Evolutionary conservation across 37 sponge, comb jelly and placozoan genomes (phyloP), one percentile per base, ranked within the genome.

Genomic region (Spongilla lacustris): DNA sequence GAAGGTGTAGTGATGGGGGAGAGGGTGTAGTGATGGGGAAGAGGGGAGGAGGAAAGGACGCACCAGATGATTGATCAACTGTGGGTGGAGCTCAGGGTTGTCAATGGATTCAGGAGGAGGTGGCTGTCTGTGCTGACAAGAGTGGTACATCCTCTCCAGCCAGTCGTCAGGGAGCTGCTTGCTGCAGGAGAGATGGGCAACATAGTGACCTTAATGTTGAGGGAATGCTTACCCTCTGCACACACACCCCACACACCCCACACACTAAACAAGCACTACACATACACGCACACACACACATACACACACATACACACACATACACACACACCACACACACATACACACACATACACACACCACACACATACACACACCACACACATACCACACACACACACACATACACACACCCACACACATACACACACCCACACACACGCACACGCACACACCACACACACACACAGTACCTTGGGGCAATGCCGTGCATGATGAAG

Each of bases 101-200:
- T 92, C 91, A 8, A 82, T 73, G 24, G 85, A 76, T 34, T 87
- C 84, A 3, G 85, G 75, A 14, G 77, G 28, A 24, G 81, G 75
- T 24, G 90, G 87, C 30, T 72, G 68, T 2, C 95, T 82, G 67
- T 96, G 97, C 66, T 96, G 97, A 84, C 93, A 90, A 26, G 95
- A 94, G 83, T 97, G 95, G 68, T 88, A 97, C 86, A 97, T 92
- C 66, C 97, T 69, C 87, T 97, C 97, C 83, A 97, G 84, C 97
- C 97, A 97, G 67, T 97, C 97, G 72, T 97, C 97, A 36, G 92
- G 92, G 5, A 97, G 85, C 37, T 92, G 95, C 67, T 92, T 94
- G 81, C 97, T 95, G 41, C 34, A 38, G 46, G 71, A 9, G 50
- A 27, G 9, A 32, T 10, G 71, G 11, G 26, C 5, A 31, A 6